phyloP scores from a whole-genome alignment of 37 sponge, comb jelly and placozoan genomes.

The Halisarca cf. caerulea region DNA sequence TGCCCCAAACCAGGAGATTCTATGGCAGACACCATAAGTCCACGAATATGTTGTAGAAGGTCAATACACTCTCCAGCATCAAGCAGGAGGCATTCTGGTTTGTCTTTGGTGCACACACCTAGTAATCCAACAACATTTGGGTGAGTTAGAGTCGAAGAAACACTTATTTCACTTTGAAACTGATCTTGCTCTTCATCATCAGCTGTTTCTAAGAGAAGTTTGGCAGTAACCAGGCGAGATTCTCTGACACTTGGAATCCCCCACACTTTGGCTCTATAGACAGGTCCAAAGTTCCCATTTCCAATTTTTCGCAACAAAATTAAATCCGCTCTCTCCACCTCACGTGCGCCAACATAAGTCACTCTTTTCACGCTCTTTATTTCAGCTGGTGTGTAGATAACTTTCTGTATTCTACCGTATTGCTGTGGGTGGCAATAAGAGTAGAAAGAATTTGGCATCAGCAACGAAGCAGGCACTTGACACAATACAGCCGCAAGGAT shows the following conservation, averaged over 20 bases:
- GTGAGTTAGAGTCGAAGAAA: constrained; percentile 54
- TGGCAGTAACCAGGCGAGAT: constrained; percentile 53
- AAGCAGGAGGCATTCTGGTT: constrained; percentile 60
- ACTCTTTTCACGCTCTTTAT: constrained; percentile 6
- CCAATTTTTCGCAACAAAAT: constrained; percentile 62
- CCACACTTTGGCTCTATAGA: constrained; percentile 65
- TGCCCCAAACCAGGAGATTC: background rate
- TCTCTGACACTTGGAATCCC: background rate
- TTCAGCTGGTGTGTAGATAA: constrained; percentile 13
- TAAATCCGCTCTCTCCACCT: constrained; percentile 48
- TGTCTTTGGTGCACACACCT: constrained; percentile 55
- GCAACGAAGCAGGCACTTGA: too few relatives aligned
- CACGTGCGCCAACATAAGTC: constrained; percentile 34
- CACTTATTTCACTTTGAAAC: constrained; percentile 47
- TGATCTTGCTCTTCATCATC: background rate
- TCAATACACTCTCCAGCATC: constrained; percentile 59
- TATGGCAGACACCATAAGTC: constrained; percentile 16
- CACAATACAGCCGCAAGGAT: too few relatives aligned
- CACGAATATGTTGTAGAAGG: constrained; percentile 48
- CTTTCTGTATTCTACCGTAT: background rate
- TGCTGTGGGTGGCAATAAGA: background rate
- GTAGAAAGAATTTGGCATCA: too few relatives aligned
- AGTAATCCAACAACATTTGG: constrained; percentile 65
- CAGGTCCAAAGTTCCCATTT: constrained; percentile 63
- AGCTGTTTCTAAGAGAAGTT: constrained; percentile 39